These are phyloP conservation scores for Bombus impatiens DNA, from an alignment of 1,140 invertebrate species.

Conservation along the genomic window DNA sequence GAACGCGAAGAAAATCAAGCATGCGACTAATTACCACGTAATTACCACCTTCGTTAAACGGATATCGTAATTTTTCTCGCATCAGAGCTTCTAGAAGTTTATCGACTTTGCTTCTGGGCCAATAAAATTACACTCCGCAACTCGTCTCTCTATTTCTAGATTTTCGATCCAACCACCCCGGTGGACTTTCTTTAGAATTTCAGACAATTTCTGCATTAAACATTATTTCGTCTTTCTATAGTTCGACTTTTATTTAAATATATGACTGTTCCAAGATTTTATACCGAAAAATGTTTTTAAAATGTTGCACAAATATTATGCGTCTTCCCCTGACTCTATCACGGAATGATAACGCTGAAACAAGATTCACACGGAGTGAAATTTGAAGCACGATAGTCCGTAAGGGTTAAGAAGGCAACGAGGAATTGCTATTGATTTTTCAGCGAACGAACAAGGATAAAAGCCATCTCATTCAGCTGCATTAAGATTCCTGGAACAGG, in stretches of 20 bases:
- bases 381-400: background rate
- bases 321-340: too few relatives aligned
- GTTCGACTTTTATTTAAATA: background rate
- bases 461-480: background rate
- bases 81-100: background rate
- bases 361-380: too few relatives aligned
- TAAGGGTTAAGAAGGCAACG: background rate
- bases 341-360: too few relatives aligned
- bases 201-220: background rate
- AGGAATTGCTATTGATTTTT: slow-evolving; percentile 25
- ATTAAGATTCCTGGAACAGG: slow-evolving; percentile 30
- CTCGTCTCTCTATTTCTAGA: background rate
- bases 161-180: too few relatives aligned
- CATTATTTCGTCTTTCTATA: too few relatives aligned
- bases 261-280: background rate
- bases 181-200: background rate
- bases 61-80: background rate
- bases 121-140: background rate
- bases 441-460: background rate
- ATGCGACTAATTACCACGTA: slow-evolving; percentile 2
- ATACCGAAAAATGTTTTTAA: background rate
- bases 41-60: slow-evolving; percentile 8
- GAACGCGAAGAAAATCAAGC: background rate
- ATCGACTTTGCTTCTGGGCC: background rate
- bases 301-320: too few relatives aligned